phyloP scores from a whole-genome alignment of 2,113 vertebrate species.

The Propithecus coquereli region DNA sequence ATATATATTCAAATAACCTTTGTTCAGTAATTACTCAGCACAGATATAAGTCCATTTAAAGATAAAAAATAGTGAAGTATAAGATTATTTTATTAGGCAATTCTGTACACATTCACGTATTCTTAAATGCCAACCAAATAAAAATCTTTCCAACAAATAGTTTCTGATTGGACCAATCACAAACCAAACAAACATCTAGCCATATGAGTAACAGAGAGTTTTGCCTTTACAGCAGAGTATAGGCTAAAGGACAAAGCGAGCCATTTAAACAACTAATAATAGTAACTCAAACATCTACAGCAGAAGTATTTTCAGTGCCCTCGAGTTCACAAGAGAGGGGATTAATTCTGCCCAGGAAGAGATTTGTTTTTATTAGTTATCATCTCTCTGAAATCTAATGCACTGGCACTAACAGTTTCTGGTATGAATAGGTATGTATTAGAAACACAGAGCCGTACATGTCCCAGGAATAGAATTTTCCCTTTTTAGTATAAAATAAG shows the following conservation, averaged over 20 bases:
- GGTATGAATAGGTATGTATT: not conserved
- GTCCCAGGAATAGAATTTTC: slow-evolving; percentile 1
- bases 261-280: slow-evolving; percentile 51
- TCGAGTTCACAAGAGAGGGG: slow-evolving; percentile 18
- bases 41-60: not conserved
- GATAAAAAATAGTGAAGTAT: not conserved
- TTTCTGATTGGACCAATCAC: not conserved
- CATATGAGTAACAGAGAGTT: not conserved
- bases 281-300: slow-evolving; percentile 44
- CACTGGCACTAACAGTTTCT: slow-evolving; percentile 9
- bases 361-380: slow-evolving; percentile 56
- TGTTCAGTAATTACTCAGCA: not conserved
- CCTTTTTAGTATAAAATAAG: slow-evolving; percentile 27
- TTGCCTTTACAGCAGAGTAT: not conserved
- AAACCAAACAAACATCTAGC: not conserved
- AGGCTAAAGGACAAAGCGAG: slow-evolving; percentile 11
- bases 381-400: slow-evolving; percentile 51
- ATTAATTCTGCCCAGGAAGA: slow-evolving; percentile 56
- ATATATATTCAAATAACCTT: not conserved
- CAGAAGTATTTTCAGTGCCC: slow-evolving; percentile 22
- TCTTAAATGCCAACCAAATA: not conserved
- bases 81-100: slow-evolving; percentile 1
- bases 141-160: not conserved
- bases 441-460: not conserved
- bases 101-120: not conserved